Base-by-base conservation (phyloP, 2,888 invertebrate species). In the Nemoura dubitans region DNA sequence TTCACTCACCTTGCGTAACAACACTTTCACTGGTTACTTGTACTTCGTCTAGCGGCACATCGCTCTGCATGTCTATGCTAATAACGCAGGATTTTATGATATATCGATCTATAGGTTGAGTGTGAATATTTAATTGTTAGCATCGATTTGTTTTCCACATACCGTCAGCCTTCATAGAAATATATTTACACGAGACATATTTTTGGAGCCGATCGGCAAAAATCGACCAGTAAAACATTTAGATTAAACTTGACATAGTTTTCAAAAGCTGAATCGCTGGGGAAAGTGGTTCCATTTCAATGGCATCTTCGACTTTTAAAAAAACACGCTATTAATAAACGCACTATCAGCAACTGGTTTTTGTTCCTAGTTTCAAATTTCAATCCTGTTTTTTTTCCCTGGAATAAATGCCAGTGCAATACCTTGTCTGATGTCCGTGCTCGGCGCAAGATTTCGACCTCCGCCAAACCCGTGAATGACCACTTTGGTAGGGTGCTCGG, bases 381-480 rank as follows among this genome's bases (percentile, higher is more conserved):
- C 10, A 36, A 3, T 36, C n/a, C n/a, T n/a, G n/a, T n/a, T n/a
- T n/a, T n/a, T n/a, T 36, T 36, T 36, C n/a, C n/a, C 36, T 36
- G 36, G 3, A n/a, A n/a, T n/a, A n/a, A 36, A 3, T 36, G 36
- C 36, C 36, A 36, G 10, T 59, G 59, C 59, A 59, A 59, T 90
- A 93, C 92, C 93, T 89, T 96, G 95, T 85, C 97, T 93, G 92
- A 97, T 94, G 90, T 97, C 97, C 0, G 97, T 97, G 90, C 97
- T 97, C 0, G 97, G 97, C 0, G 96, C 95, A 43, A 95, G 92
- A 90, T 96, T 95, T 88, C 97, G 92, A 0, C 97, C 97, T 0
- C 97, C 97, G 0, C 97, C 97, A 90, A 98, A 98, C 6, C 98
- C 98, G 90, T 98, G 98, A 26, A 98, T 96, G 82, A 98, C 95